Percentiles rank a stretch among this genome's conserved stretches.
These are phyloP conservation scores for Parazoanthus swiftii DNA, from an alignment of 92 coral and sea anemone species.

Conservation along the genomic window DNA sequence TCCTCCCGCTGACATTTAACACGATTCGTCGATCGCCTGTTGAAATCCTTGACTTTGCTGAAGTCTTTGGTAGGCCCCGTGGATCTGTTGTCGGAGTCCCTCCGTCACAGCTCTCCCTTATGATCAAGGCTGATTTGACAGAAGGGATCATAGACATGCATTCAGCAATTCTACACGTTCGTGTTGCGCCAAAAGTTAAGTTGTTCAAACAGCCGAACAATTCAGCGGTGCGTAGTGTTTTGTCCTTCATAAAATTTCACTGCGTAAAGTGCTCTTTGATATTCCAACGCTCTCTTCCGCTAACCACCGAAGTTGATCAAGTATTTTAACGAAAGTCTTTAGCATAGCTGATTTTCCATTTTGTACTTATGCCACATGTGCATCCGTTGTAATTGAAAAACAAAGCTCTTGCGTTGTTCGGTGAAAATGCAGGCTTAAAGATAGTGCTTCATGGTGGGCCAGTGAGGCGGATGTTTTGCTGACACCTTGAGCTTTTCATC, in stretches of 20 bases:
- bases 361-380: background rate
- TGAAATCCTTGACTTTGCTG: conserved; percentile 35
- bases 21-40: conserved; percentile 63
- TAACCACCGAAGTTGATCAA: background rate
- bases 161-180: conserved; percentile 1
- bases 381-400: too few relatives aligned
- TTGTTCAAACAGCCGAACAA: conserved; percentile 3
- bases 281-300: background rate
- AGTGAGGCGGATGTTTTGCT: background rate
- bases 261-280: background rate
- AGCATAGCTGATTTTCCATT: background rate
- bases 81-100: background rate
- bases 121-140: background rate
- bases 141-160: conserved; percentile 30
- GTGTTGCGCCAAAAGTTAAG: background rate
- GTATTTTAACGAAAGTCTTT: background rate
- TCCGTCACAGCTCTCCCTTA: background rate
- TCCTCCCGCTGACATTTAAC: conserved; percentile 91
- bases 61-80: background rate
- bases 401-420: too few relatives aligned
- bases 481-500: background rate
- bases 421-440: too few relatives aligned
- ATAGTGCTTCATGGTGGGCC: too few relatives aligned
- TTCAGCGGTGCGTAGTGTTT: background rate
- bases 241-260: conserved; percentile 25